Evolutionary conservation across 2,888 invertebrate species (phyloP), one percentile per base, ranked within the genome.

Genomic region (Athripsodes cinereus): DNA sequence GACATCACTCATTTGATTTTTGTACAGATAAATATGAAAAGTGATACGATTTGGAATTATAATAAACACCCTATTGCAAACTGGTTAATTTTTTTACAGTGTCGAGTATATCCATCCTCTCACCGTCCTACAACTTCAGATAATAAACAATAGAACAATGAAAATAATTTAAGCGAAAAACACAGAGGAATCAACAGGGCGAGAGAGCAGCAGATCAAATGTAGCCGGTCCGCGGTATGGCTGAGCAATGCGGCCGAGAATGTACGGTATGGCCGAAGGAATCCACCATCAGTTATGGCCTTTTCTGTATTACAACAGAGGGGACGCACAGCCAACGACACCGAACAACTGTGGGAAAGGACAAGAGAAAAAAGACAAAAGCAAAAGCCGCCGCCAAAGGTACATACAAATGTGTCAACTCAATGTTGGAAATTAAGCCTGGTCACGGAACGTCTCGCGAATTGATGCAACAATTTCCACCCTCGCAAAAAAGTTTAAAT

Each of bases 221-320:
- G 55, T 51, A 57, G 58, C 56, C 60, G 55, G 58, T 22, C 57
- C 53, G 52, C 58, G 18, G 47, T 22, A 50, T 16, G 55, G 52
- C 52, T 48, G 53, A 58, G 61, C 58, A 58, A 62, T 62, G 63
- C 57, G 64, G 64, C 55, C 59, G 52, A 75, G 75, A 70, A 78
- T 77, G 77, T 73, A 72, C 64, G 77, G 78, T 76, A 78, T 78
- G 77, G 69, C 70, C 72, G 71, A 73, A 40, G 71, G 76, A 76
- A 76, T 78, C 78, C 79, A 77, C 55, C 75, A 76, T 76, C 72
- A 73, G 61, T 61, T 58, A 53, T 44, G 50, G 51, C 19, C 49
- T 13, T 34, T 35, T 40, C 22, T 26, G 51, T 18, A 19, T 40
- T 31, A 22, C 51, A 22, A 50, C 54, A 40, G 10, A 22, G 57